phyloP scores from a whole-genome alignment of 2,113 vertebrate species.

The Brachyhypopomus occidentalis region DNA sequence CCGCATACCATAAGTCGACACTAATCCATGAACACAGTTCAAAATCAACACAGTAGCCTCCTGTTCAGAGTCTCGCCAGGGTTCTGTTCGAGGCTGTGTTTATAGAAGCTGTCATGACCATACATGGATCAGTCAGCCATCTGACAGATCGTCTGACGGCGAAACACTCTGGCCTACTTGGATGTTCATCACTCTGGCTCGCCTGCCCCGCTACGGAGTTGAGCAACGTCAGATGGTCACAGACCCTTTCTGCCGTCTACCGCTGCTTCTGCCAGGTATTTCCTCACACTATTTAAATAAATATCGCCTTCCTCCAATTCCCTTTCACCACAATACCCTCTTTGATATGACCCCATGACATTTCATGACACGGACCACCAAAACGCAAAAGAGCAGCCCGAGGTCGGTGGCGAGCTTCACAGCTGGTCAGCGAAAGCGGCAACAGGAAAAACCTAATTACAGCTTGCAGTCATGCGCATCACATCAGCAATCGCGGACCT shows the following conservation, averaged over 20 bases:
- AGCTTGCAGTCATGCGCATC: too few species aligned
- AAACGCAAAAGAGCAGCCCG: neutral
- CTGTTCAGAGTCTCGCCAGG: neutral
- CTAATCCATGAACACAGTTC: neutral
- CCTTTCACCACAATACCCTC: slow-evolving; percentile 42
- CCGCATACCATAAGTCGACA: neutral
- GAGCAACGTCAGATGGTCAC: slow-evolving; percentile 18
- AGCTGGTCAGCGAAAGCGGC: too few species aligned
- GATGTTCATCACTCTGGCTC: slow-evolving; percentile 4
- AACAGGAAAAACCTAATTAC: too few species aligned
- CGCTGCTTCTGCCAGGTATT: slow-evolving; percentile 21
- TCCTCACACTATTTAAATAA: slow-evolving; percentile 11
- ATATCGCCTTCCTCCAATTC: slow-evolving; percentile 10
- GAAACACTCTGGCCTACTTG: slow-evolving; percentile 25
- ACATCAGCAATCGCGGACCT: too few species aligned
- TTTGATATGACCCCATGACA: neutral
- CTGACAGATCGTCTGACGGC: slow-evolving; percentile 6
- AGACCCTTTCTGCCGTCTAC: neutral
- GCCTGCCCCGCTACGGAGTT: neutral
- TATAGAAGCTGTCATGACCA: neutral
- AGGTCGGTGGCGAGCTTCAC: too few species aligned
- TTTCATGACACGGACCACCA: neutral
- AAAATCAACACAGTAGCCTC: neutral
- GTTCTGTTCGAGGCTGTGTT: neutral
- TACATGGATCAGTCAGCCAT: neutral